Conservation (phyloP, 2,797 vertebrate genomes). For the Melanitta fusca region DNA sequence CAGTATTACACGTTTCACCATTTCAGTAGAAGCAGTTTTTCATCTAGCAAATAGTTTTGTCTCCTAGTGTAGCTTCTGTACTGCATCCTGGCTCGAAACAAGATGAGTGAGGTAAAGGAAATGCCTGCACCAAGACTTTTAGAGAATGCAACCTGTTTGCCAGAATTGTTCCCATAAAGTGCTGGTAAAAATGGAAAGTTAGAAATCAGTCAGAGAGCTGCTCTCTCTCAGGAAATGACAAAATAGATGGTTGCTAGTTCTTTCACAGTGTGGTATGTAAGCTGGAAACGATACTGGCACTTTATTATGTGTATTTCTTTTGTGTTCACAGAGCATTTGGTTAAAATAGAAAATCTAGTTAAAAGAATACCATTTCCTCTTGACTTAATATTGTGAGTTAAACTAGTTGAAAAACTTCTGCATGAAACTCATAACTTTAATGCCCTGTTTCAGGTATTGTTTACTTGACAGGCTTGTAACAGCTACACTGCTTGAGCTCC, state of each 20-base stretch:
- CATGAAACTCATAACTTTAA: constrained; percentile 86
- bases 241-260: background rate
- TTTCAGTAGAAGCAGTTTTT: background rate
- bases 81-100: background rate
- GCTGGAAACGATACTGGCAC: background rate
- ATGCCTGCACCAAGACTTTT: background rate
- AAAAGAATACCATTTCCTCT: background rate
- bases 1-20: background rate
- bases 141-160: background rate
- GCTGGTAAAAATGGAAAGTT: background rate
- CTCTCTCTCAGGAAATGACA: background rate
- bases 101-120: background rate
- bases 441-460: constrained; percentile 80
- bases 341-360: background rate
- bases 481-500: constrained; percentile 83
- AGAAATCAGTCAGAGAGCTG: background rate
- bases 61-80: background rate
- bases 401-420: constrained; percentile 59
- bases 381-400: background rate
- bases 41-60: background rate
- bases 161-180: background rate
- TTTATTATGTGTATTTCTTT: background rate
- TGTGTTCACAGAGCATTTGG: background rate
- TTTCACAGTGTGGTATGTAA: background rate
- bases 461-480: constrained; percentile 74